Conservation (phyloP, 2,888 invertebrate genomes). For the Synergus japonicus region DNA sequence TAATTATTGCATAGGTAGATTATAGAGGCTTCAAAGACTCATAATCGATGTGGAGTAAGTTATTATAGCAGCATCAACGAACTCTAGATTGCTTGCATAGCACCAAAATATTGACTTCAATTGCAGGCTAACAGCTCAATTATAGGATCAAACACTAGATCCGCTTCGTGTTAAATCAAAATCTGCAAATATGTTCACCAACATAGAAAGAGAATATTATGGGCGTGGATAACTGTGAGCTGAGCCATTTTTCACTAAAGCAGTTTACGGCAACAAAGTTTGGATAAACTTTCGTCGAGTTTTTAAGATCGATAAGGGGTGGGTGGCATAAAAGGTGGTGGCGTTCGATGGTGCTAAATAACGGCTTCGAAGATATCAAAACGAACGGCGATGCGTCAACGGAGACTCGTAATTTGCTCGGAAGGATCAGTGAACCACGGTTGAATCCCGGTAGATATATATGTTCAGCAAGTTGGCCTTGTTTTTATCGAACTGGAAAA, state of each 20-base stretch:
- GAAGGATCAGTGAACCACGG: conserved; percentile 37
- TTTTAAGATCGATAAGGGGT: conserved; percentile 62
- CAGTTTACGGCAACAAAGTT: conserved; percentile 72
- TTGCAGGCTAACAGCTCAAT: conserved; percentile 59
- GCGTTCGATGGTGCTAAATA: conserved; percentile 54
- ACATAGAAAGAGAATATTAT: conserved; percentile 56
- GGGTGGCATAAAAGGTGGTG: conserved; percentile 45
- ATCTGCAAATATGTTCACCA: conserved; percentile 58
- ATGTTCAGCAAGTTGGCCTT: conserved; percentile 15
- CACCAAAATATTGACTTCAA: conserved; percentile 51
- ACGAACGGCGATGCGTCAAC: conserved; percentile 31
- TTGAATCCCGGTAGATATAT: conserved; percentile 34
- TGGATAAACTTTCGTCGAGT: conserved; percentile 51
- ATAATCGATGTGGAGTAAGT: background rate
- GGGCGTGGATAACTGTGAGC: conserved; percentile 65
- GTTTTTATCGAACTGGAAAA: conserved; percentile 41
- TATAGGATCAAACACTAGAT: conserved; percentile 68
- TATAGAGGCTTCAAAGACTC: background rate
- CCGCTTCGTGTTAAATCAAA: conserved; percentile 69
- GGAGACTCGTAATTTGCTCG: conserved; percentile 35
- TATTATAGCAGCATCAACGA: background rate
- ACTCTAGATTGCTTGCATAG: conserved; percentile 34
- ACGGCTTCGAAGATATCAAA: conserved; percentile 48
- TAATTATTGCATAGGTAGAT: background rate
- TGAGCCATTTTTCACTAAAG: conserved; percentile 72